Evolutionary conservation across 2,888 invertebrate species (phyloP), one percentile per base, ranked within the genome.

Genomic region (Eilema depressum): DNA sequence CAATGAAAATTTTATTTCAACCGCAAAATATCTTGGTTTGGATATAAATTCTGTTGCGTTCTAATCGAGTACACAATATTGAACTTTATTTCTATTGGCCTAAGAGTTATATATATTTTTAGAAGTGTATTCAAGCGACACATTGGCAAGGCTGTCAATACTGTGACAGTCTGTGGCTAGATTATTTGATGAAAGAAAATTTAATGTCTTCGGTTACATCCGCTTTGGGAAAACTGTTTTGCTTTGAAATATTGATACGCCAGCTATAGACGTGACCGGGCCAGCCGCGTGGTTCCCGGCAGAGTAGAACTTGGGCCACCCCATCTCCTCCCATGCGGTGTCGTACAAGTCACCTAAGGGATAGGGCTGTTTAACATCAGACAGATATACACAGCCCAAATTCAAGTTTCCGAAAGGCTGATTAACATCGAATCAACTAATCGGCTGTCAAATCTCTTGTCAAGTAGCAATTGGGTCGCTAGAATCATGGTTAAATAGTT

Each of bases 161-260:
- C 69, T 83, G 79, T 79, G 81, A 83, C 67, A 71, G 63, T 71
- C 69, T 83, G 79, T 79, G 81, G 81, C 67, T 72, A 66, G 78
- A 83, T 84, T 84, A 84, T 77, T 68, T 71, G 66, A 76, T 76
- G 75, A 78, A 82, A 76, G 73, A 71, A 75, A 64, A 65, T 75
- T 82, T 76, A 63, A 53, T 68, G 69, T 70, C 72, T 70, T 70
- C 71, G 66, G 20, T 75, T 70, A 68, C 70, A 75, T 76, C 69
- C 73, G 73, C 68, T 74, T 30, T 1, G 14, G 30, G 59, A 7
- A 59, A 28, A 28, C 14, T 2, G 25, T 59, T 59, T 37, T 1
- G 33, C 33, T 37, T 37, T 59, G 20, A 20, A 47, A 47, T 47
- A 47, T 20, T 20, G 33, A 37, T 37, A 37, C 12, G 33, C 33